Base-by-base conservation (phyloP, 1,140 invertebrate genomes). In the Drusus annulatus region DNA sequence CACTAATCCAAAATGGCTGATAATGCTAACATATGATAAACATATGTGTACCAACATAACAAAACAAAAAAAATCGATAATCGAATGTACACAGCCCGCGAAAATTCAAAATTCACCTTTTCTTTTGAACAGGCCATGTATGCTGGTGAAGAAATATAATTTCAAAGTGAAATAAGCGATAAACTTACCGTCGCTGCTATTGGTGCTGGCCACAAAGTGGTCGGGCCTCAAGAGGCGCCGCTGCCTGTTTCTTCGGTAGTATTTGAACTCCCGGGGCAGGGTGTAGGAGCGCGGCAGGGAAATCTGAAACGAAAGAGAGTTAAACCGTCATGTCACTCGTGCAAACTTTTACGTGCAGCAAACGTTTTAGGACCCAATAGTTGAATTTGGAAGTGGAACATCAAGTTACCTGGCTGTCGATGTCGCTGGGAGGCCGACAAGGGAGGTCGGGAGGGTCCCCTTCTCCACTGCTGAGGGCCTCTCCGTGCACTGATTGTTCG, bases 251-350 rank as follows among this genome's bases (percentile, higher is more conserved):
- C 89, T 90, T 73, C 94, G 88, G 87, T 94, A 95, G 87, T 96
- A 96, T 84, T 95, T 94, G 86, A 96, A 96, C 87, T 96, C 94
- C 28, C 95, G 92, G 0, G 95, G 95, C 15, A 97, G 87, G 0
- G 95, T 96, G 85, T 96, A 96, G 23, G 95, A 96, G 36, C 95
- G 90, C 0, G 95, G 95, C 17, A 96, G 86, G 1, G 95, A 96
- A 68, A 96, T 91, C 89, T 94, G 83, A n/a, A 83, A 83, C 8
- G 28, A 81, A 69, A 17, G n/a, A n/a, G n/a, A n/a, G n/a, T n/a
- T n/a, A 0, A 76, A 31, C 28, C 0, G 13, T 45, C 1, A 45
- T 13, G 36, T 28, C 25, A 28, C 25, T 28, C 25, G 25, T 28
- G 25, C 25, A 28, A 28, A 28, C 25, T 28, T 28, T 28, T 28